Percentiles rank a stretch among this genome's conserved stretches.
phyloP scores from a whole-genome alignment of 1,140 invertebrate species.

The Saccostrea glomerata region DNA sequence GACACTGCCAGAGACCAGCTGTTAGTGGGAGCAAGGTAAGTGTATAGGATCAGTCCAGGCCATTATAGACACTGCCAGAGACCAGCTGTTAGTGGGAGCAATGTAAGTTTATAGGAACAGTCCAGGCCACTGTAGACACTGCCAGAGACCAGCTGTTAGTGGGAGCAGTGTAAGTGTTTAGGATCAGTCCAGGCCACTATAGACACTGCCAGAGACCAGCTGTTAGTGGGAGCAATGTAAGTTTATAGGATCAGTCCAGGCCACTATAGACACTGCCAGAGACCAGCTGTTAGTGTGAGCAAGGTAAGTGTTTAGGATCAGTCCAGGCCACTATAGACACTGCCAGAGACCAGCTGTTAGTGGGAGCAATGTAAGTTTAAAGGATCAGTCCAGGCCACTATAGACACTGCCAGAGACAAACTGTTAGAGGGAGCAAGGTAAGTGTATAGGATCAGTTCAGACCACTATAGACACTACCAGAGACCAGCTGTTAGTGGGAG shows the following conservation, averaged over 20 bases:
- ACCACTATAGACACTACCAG: conserved; percentile 62
- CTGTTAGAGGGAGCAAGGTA: no score
- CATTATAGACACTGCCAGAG: conserved; percentile 59
- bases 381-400: no score
- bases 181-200: conserved; percentile 65
- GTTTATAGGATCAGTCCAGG: not conserved
- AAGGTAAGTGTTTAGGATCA: no score
- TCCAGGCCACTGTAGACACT: conserved; percentile 66
- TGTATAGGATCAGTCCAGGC: conserved; percentile 62
- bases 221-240: conserved; percentile 66
- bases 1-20: conserved; percentile 63
- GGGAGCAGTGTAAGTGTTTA: conserved; percentile 59
- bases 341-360: no score
- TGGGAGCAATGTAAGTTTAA: no score
- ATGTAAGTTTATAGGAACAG: conserved; percentile 58
- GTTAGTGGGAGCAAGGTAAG: conserved; percentile 65
- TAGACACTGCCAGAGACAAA: no score
- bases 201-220: conserved; percentile 62
- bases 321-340: no score
- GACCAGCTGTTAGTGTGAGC: no score
- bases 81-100: conserved; percentile 67
- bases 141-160: conserved; percentile 63
- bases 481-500: conserved; percentile 66
- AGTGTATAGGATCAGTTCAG: conserved; percentile 59
- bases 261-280: no score